Conservation (phyloP, 2,888 invertebrate species). For the Imbricaverruca yamaguchii region DNA sequence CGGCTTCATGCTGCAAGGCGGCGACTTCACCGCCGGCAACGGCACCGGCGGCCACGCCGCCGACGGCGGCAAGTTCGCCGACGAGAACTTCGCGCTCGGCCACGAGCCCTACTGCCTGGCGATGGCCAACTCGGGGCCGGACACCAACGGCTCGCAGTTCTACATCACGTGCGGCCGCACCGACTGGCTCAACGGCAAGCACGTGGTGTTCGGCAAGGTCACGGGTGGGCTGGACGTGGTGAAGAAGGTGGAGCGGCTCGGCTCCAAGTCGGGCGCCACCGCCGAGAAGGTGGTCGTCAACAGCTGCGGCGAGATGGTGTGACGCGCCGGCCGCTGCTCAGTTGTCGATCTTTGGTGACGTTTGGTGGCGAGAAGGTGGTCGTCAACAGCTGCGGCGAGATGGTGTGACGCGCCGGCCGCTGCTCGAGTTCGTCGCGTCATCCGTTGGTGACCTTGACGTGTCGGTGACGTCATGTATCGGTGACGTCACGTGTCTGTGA, state of each 20-base stretch:
- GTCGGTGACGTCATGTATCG: neutral
- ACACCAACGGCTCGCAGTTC: conserved; percentile 96
- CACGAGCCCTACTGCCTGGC: conserved; percentile 55
- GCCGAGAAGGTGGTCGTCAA: neutral
- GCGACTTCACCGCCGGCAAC: conserved; percentile 52
- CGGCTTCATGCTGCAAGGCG: conserved; percentile 51
- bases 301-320: neutral
- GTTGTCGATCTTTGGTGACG: too few relatives aligned
- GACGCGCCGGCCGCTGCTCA: neutral
- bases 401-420: neutral
- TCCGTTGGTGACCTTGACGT: neutral
- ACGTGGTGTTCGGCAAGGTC: conserved; percentile 96
- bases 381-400: neutral
- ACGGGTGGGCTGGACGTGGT: conserved; percentile 87
- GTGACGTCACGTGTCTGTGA: neutral
- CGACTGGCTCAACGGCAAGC: conserved; percentile 82
- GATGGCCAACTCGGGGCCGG: conserved; percentile 97
- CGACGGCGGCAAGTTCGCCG: conserved; percentile 42
- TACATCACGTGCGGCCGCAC: conserved; percentile 79
- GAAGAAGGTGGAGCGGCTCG: conserved; percentile 66
- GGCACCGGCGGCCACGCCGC: conserved; percentile 50
- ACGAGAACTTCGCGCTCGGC: conserved; percentile 46
- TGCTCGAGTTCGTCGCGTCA: neutral
- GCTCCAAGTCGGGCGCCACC: conserved; percentile 7
- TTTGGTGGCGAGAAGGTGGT: neutral